phyloP scores from a whole-genome alignment of 2,888 invertebrate genomes.

The Drosophila cracens region DNA sequence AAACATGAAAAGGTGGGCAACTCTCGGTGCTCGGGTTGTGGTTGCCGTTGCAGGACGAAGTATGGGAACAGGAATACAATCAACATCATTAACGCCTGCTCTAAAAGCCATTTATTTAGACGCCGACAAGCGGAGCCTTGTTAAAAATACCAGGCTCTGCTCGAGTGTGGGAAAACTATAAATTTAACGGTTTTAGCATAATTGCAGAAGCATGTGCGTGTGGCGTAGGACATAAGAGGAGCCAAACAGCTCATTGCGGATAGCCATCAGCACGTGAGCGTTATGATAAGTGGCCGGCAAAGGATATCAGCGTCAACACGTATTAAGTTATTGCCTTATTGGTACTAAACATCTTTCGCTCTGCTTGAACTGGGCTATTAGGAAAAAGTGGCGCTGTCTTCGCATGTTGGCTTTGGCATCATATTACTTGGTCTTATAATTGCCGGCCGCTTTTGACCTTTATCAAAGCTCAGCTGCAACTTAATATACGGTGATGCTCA shows the following conservation, averaged over 20 bases:
- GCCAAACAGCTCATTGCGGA: conserved; percentile 8
- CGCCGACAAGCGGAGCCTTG: conserved; percentile 66
- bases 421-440: conserved; percentile 65
- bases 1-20: conserved; percentile 57
- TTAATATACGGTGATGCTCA: conserved; percentile 58
- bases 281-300: conserved; percentile 73
- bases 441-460: conserved; percentile 58
- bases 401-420: conserved; percentile 51
- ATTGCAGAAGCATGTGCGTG: conserved; percentile 73
- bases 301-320: conserved; percentile 74
- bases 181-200: conserved; percentile 78
- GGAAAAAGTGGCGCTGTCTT: conserved; percentile 31
- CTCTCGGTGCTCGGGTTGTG: background rate
- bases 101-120: conserved; percentile 76
- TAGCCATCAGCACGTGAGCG: conserved; percentile 59
- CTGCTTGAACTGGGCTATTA: conserved; percentile 24
- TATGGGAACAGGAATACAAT: conserved; percentile 53
- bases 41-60: conserved; percentile 2
- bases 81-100: conserved; percentile 79
- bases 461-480: conserved; percentile 62
- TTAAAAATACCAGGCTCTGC: conserved; percentile 46
- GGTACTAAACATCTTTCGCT: conserved; percentile 30
- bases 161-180: conserved; percentile 67
- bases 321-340: conserved; percentile 58
- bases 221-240: conserved; percentile 15